Base-by-base conservation (phyloP, 1,140 invertebrate genomes). In the Orius laevigatus region DNA sequence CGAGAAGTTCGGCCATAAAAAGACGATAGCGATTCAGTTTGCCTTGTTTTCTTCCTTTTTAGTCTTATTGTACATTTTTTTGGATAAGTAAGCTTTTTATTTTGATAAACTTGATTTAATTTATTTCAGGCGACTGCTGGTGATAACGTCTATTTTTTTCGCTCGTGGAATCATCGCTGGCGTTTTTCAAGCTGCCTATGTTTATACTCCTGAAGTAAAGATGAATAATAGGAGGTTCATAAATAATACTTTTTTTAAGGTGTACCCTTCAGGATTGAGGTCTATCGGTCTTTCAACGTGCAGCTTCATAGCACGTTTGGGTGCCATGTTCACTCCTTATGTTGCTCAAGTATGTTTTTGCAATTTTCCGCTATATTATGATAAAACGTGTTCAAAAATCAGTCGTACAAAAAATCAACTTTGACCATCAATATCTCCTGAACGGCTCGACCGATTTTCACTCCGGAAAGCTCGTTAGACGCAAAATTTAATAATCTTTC, bases 11-110 rank as follows among this genome's bases (percentile, higher is more conserved):
- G 92, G 91, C 20, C 73, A 90, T 14, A 93, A 90, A 62, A 84
- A 80, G 56, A 96, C 92, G 0, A 94, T 96, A 82, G 86, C 86
- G 1, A 68, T 84, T n/a, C 90, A 96, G 61, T 89, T 95, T 62
- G 69, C 88, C 14, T 72, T 89, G 50, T 94, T 91, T 62, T 75
- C 86, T 0, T 57, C 82, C 2, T 86, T 87, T 57, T 76, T 91
- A 11, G 77, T 79, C 53, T 74, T 89, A 18, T 68, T 95, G 2
- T 78, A 81, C 50, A 75, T 88, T 42, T 84, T 78, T 57, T 72
- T 78, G 18, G 67, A 73, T 54, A 79, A 81, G 84, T 89, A 70
- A 73, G 72, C 68, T 32, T 5, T 46, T 2, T 6, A 33, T 32
- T 33, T n/a, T 5, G 3, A 46, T 5, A 16, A 15, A 19, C 35